Percentiles rank a stretch among this genome's conserved stretches.
These are phyloP conservation scores for Paramisgurnus dabryanus DNA, from an alignment of 2,113 vertebrate species.

Conservation along the genomic window DNA sequence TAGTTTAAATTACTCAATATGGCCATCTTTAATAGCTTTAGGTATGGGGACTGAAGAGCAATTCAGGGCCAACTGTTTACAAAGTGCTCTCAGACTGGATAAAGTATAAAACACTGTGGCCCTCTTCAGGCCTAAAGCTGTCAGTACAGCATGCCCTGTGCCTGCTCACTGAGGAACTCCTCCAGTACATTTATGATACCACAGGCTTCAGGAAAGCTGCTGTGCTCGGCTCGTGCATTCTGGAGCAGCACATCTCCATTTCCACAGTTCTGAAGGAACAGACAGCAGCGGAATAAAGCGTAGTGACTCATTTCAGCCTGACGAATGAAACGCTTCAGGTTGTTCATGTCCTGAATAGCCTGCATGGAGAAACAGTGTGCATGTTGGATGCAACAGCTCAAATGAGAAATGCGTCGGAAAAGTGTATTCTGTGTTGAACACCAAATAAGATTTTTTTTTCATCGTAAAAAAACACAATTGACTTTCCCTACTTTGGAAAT, in stretches of 20 bases:
- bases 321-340: constrained; percentile 92
- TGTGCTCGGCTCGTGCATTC: constrained; percentile 89
- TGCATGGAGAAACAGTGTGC: constrained; percentile 57
- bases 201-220: constrained; percentile 89
- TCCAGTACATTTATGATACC: constrained; percentile 89
- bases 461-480: too few species aligned
- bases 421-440: too few species aligned
- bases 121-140: neutral
- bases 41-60: neutral
- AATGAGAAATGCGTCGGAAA: neutral
- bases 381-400: neutral
- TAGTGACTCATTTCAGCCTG: constrained; percentile 98
- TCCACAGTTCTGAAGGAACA: constrained; percentile 92
- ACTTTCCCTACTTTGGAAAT: too few species aligned
- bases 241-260: constrained; percentile 90
- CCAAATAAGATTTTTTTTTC: too few species aligned
- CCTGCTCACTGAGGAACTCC: constrained; percentile 86
- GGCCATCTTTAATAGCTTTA: neutral
- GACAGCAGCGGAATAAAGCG: constrained; percentile 90
- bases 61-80: too few species aligned
- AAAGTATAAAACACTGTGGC: neutral
- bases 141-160: constrained; percentile 51
- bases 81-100: neutral
- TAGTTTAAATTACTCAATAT: neutral
- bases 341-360: constrained; percentile 99